Evolutionary conservation across 2,113 vertebrate genomes (phyloP), one percentile per base, ranked within the genome.

Genomic region (Eleginops maclovinus): DNA sequence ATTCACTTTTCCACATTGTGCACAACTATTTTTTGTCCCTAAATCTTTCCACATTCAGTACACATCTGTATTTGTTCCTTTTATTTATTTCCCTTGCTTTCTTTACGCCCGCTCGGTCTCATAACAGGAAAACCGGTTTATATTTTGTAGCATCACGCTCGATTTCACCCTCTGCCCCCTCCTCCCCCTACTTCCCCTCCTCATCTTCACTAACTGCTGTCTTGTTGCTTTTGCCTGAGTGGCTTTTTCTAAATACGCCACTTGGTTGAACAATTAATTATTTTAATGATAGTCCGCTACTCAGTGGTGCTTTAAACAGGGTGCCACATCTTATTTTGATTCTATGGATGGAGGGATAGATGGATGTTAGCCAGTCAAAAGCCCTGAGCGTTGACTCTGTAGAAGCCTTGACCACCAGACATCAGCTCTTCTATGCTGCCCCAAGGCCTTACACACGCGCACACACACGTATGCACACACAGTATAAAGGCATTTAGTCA

Each of bases 211-310:
- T 92, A 90, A 93, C 88, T 84, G 81, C 88, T 88, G 88, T 88
- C 90, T 91, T 88, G 89, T 90, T 89, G 89, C 89, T 91, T 91
- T 89, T 88, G 83, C 89, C 86, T 75, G 90, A 94, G 89, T 91
- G 88, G 90, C 80, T 94, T 78, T 81, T 75, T 81, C 79, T 87
- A 83, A 93, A 94, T 84, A 91, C 76, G 67, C 87, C 91, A 92
- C 94, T 94, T 87, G 88, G 91, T 88, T 92, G 90, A 93, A 93
- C 92, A 94, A 93, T 94, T 91, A 94, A 93, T 94, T 93, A 94
- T 92, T 94, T 80, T 93, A 93, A 93, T 93, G 88, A 92, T 91
- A 92, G 91, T 74, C 90, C 83, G 50, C 84, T 74, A 81, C 88
- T 92, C 85, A 86, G 82, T 82, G 81, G 71, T 90, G 89, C 88